Evolutionary conservation across 2,797 vertebrate genomes (phyloP).

Genomic region (Spinibarbus caldwelli): DNA sequence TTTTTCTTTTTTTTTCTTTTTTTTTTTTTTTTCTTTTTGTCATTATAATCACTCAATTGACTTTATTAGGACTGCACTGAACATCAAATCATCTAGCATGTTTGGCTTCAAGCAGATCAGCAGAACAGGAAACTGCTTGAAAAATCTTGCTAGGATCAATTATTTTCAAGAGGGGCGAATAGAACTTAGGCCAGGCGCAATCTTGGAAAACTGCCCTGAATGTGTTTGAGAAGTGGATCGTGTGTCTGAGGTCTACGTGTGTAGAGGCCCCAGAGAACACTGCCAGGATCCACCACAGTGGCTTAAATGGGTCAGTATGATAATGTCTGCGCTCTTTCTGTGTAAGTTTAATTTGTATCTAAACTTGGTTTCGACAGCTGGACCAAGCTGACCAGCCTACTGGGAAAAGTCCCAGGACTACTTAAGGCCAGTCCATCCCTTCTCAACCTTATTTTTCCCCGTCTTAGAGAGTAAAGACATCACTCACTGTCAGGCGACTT

Average conservation of each 20-base stretch:
- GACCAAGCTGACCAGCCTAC: neutral
- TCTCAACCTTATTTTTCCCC: neutral
- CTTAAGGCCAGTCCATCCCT: constrained; percentile 1
- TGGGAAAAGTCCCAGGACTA: constrained; percentile 11
- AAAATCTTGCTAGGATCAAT: no score
- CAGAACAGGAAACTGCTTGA: neutral
- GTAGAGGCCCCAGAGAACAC: neutral
- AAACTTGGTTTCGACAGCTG: constrained; percentile 17
- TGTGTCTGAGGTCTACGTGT: neutral
- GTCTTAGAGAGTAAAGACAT: constrained; percentile 1
- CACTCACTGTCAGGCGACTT: neutral
- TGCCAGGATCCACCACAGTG: neutral
- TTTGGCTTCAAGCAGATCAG: neutral
- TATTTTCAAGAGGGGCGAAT: neutral
- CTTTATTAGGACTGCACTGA: neutral
- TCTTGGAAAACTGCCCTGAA: neutral
- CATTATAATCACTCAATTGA: neutral
- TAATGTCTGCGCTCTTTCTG: neutral
- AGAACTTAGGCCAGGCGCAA: neutral
- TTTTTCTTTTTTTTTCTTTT: no score
- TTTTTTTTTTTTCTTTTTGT: no score
- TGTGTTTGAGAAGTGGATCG: constrained; percentile 14
- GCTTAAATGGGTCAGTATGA: constrained; percentile 12
- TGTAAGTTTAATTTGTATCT: neutral
- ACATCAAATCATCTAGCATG: neutral